Percentiles rank a stretch among this genome's conserved stretches.
Conservation (phyloP, 2,113 vertebrate genomes). For the Sinocyclocheilus anshuiensis region DNA sequence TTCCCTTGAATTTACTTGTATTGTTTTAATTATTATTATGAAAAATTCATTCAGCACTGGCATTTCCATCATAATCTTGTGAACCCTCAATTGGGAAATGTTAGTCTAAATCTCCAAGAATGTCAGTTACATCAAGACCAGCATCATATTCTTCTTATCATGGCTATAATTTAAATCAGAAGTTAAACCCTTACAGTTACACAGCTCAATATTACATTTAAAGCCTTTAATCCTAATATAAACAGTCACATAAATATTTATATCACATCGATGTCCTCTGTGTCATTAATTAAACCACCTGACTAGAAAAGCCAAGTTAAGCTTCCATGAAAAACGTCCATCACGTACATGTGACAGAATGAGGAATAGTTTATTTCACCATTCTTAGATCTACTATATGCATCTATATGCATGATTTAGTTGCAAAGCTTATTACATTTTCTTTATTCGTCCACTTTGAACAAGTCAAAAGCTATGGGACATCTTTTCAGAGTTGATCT, state of each 20-base stretch:
- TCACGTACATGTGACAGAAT: not conserved
- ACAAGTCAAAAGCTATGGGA: not conserved
- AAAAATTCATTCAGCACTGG: not conserved
- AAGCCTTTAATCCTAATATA: slow-evolving; percentile 17
- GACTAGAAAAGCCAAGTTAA: not conserved
- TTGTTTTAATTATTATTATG: not conserved
- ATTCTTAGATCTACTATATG: not conserved
- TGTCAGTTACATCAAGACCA: not conserved
- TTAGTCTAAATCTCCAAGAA: not conserved
- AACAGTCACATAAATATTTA: slow-evolving; percentile 5
- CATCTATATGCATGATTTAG: not conserved
- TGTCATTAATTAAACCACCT: not conserved
- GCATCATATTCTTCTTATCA: not conserved
- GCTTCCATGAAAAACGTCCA: not conserved
- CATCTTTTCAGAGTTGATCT: not conserved
- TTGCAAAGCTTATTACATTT: not conserved
- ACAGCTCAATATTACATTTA: not conserved
- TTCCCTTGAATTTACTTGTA: not conserved
- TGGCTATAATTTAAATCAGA: not conserved
- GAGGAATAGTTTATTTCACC: not conserved
- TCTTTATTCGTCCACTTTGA: not conserved
- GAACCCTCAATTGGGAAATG: not conserved
- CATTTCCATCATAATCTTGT: not conserved
- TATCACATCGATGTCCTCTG: not conserved
- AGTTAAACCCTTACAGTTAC: not conserved